These are phyloP conservation scores for Acrocephalus scirpaceus DNA, from an alignment of 2,797 vertebrate genomes.

Conservation along the genomic window DNA sequence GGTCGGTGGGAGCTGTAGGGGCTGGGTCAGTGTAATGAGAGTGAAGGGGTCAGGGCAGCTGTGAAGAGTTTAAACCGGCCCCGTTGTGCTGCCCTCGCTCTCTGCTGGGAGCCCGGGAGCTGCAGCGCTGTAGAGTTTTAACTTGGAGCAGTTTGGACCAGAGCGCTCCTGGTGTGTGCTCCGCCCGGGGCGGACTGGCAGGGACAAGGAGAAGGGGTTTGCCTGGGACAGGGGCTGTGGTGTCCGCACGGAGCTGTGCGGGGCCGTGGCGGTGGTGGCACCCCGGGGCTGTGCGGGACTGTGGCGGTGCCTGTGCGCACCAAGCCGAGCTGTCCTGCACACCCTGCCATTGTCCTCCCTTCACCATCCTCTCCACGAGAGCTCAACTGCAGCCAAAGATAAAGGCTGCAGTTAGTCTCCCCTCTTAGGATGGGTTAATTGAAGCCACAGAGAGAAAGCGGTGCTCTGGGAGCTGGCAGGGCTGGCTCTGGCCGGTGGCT, in stretches of 20 bases:
- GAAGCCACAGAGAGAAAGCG: neutral
- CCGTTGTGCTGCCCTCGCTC: rapidly evolving
- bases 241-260: rapidly evolving
- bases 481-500: rapidly evolving
- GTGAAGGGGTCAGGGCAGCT: neutral
- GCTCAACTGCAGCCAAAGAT: neutral
- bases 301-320: neutral
- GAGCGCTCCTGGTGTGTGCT: rapidly evolving
- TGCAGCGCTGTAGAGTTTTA: neutral
- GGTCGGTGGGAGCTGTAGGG: neutral
- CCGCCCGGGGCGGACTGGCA: rapidly evolving
- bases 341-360: rapidly evolving
- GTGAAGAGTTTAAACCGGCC: rapidly evolving
- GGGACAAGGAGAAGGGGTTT: neutral
- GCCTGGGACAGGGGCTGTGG: rapidly evolving
- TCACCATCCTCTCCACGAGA: neutral
- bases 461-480: neutral
- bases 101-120: neutral
- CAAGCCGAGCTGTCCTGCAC: rapidly evolving
- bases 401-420: neutral
- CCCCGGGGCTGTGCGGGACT: neutral
- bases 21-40: neutral
- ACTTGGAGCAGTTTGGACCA: neutral
- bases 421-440: neutral
- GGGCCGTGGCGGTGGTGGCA: neutral